phyloP scores from a whole-genome alignment of 2,113 vertebrate genomes.

The Dromiciops gliroides region DNA sequence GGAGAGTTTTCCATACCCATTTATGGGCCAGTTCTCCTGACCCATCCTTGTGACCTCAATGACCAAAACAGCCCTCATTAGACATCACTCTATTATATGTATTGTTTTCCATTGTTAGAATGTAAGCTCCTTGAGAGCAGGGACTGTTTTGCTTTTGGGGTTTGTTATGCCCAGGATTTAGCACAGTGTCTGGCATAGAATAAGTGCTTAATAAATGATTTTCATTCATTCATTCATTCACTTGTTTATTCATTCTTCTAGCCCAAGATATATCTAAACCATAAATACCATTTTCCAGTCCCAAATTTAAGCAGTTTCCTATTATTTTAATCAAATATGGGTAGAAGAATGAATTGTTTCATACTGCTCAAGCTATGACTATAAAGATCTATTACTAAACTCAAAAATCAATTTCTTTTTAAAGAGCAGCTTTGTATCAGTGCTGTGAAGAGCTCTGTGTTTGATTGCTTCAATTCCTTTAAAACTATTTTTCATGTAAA shows the following conservation, averaged over 20 bases:
- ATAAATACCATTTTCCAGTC: neutral
- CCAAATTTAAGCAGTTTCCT: neutral
- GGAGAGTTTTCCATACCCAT: too few relatives aligned
- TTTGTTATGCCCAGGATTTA: neutral
- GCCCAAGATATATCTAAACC: neutral
- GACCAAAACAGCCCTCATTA: neutral
- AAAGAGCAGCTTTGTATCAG: neutral
- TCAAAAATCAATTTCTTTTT: neutral
- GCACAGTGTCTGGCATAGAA: neutral
- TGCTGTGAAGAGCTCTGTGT: neutral
- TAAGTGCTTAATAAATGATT: neutral
- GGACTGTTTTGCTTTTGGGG: neutral
- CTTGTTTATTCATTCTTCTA: neutral
- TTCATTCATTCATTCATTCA: neutral
- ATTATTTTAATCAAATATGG: neutral
- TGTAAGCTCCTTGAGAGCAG: neutral
- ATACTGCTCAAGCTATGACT: neutral
- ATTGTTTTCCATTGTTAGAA: neutral
- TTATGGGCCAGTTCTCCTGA: too few relatives aligned
- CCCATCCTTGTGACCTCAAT: too few relatives aligned
- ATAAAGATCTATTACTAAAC: neutral
- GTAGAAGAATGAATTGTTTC: neutral
- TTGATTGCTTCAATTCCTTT: neutral
- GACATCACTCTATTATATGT: neutral
- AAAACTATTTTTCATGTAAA: neutral